Evolutionary conservation across 64 coral and sea anemone species (phyloP).

Genomic region (Anthopleura sola): DNA sequence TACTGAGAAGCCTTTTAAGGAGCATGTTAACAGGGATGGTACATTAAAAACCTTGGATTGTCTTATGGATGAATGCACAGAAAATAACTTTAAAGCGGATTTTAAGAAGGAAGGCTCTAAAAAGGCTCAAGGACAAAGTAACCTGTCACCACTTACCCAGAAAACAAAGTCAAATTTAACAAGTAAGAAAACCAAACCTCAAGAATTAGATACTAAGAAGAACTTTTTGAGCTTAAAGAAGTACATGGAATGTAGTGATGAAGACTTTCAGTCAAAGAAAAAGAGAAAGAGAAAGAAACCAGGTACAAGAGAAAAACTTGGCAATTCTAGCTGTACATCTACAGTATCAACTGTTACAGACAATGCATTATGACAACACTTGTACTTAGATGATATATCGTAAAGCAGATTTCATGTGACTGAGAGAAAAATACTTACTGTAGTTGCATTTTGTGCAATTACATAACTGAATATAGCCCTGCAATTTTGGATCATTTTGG

Average conservation of each 20-base stretch:
- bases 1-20: not conserved
- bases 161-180: not conserved
- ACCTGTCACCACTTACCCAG: not conserved
- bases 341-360: not conserved
- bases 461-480: too few species aligned
- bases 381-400: not conserved
- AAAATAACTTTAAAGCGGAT: not conserved
- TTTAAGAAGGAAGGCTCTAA: not conserved
- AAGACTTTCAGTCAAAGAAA: constrained; percentile 14
- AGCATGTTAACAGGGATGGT: not conserved
- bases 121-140: not conserved
- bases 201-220: not conserved
- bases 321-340: not conserved
- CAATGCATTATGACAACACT: not conserved
- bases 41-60: not conserved
- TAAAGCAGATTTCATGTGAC: too few species aligned
- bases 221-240: not conserved
- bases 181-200: not conserved
- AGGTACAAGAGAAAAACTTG: not conserved
- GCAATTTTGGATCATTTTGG: too few species aligned
- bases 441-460: too few species aligned
- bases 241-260: constrained; percentile 8
- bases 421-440: too few species aligned
- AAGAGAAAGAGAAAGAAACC: not conserved
- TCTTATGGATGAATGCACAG: not conserved